Conservation (phyloP, 2,797 vertebrate genomes). For the Luscinia megarhynchos region DNA sequence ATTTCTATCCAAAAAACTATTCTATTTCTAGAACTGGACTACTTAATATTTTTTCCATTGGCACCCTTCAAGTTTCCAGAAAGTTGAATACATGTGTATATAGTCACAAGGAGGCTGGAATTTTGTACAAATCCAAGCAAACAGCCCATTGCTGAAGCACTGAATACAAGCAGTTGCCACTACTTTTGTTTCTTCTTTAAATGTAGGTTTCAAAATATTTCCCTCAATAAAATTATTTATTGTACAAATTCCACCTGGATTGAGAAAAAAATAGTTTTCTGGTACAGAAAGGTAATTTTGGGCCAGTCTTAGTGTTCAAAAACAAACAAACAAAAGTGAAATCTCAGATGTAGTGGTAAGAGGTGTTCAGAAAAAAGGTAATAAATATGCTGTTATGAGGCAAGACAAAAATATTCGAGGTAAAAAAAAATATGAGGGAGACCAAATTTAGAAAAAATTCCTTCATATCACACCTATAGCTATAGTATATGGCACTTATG, state of each 20-base stretch:
- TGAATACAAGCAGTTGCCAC: neutral
- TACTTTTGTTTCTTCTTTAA: neutral
- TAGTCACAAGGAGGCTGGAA: neutral
- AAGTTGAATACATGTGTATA: neutral
- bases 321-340: neutral
- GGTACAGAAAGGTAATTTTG: neutral
- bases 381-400: neutral
- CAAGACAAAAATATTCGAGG: neutral
- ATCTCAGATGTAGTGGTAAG: neutral
- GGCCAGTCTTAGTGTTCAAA: neutral
- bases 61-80: neutral
- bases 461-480: neutral
- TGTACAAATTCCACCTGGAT: neutral
- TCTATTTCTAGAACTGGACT: neutral
- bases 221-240: neutral
- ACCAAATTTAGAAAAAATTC: neutral
- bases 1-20: neutral
- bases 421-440: neutral
- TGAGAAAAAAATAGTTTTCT: neutral
- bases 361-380: neutral
- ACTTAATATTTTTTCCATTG: neutral
- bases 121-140: neutral
- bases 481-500: neutral
- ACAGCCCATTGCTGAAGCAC: neutral
- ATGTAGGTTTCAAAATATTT: neutral